Base-by-base conservation (phyloP, 2,797 vertebrate species). In the Gambusia yucatana region DNA sequence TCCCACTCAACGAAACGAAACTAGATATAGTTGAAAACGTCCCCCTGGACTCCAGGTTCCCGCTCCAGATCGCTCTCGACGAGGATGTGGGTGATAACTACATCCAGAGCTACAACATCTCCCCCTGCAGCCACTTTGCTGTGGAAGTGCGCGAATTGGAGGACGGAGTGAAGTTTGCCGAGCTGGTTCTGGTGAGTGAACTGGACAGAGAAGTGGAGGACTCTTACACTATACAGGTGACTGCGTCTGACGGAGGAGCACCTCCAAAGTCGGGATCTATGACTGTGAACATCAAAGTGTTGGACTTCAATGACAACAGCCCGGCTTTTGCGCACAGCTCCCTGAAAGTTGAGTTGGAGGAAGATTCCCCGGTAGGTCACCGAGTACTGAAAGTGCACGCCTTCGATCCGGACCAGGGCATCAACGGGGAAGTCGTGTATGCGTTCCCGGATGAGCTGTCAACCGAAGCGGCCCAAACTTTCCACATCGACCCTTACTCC, bases 261-360 rank as follows among this genome's bases (percentile, higher is more conserved):
- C 95, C 94, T 2, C 82, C 92, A 1, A 95, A 89, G 77, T 95
- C 93, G 0, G 95, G 95, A 0, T 93, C 92, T 0, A 91, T 95
- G 81, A 89, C 86, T 0, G 89, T 97, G 0, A 44, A 89, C 3
- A 80, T 97, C 75, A 93, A 84, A 80, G 96, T 97, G 44, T 52
- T 96, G 83, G 96, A 97, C 83, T 95, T 90, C 7, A 97, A 97
- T 46, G 96, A 97, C 87, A 96, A 97, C 93, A 96, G 95, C 65
- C 96, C 96, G 13, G 92, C 91, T 0, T 97, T 97, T 78, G 95
- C 96, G 4, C 94, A 94, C 87, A 87, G 80, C 84, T 80, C 91
- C 0, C 77, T 96, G 7, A 94, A 93, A 59, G 96, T 96, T 3
- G 95, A 96, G 83, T 87, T 96, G 76, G 75, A 91, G 0, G 96